Evolutionary conservation across 2,888 invertebrate species (phyloP).

Genomic region (Yponomeuta plumbellus): DNA sequence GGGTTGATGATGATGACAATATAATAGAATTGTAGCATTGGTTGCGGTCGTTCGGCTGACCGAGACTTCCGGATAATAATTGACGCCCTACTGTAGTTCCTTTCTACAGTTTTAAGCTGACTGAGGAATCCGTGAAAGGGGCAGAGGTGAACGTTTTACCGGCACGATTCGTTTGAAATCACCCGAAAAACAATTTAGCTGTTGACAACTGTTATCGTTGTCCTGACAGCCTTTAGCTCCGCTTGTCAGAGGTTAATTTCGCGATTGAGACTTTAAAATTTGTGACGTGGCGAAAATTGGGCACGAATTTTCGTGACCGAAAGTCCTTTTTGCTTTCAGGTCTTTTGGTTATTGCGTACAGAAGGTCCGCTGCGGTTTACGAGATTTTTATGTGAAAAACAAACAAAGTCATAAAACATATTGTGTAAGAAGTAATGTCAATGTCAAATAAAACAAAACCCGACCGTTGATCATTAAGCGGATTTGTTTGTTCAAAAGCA

Average conservation of each 20-base stretch:
- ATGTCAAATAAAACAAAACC: no score
- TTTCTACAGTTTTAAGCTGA: no score
- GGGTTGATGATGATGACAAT: no score
- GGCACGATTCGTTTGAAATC: not conserved
- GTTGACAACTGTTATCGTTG: not conserved
- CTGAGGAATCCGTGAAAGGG: not conserved
- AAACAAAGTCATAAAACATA: no score
- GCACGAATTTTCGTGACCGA: constrained; percentile 63
- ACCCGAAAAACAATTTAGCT: not conserved
- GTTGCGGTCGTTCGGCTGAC: no score
- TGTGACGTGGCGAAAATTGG: constrained; percentile 65
- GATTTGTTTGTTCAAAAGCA: no score
- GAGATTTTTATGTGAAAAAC: no score
- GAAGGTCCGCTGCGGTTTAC: not conserved
- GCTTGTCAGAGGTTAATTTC: constrained; percentile 19
- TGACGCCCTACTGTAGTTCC: no score
- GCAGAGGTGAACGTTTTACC: not conserved
- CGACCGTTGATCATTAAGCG: no score
- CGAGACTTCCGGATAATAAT: no score
- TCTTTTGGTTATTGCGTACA: not conserved
- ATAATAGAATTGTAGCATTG: no score
- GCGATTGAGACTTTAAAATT: constrained; percentile 63
- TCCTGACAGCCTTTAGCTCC: not conserved
- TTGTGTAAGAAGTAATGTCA: no score
- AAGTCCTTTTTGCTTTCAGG: constrained; percentile 30